Percentiles rank a stretch among this genome's conserved stretches.
Evolutionary conservation across 2,888 invertebrate genomes (phyloP).

Genomic region (Pemphredon lugubris): DNA sequence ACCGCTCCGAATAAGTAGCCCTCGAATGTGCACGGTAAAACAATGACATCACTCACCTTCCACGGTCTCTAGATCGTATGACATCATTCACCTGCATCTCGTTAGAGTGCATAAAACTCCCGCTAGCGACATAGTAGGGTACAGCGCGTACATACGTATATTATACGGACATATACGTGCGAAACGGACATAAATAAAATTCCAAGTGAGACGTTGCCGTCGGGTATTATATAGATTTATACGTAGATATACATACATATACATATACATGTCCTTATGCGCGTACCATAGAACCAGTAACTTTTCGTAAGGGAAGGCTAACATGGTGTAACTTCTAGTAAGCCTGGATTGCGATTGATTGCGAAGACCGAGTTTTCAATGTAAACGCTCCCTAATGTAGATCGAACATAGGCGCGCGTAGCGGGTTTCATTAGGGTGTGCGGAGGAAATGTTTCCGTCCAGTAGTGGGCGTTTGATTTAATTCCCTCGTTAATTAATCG

Average conservation of each 20-base stretch:
- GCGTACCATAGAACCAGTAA: too few relatives aligned
- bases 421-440: too few relatives aligned
- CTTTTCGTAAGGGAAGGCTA: constrained; percentile 25
- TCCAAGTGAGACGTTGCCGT: constrained; percentile 2
- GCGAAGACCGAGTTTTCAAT: constrained; percentile 29
- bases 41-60: constrained; percentile 6
- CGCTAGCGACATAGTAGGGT: neutral
- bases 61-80: neutral
- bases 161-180: neutral
- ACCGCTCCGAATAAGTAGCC: neutral
- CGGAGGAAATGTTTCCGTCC: too few relatives aligned
- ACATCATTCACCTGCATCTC: constrained; percentile 18
- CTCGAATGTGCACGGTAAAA: neutral
- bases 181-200: neutral
- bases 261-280: neutral
- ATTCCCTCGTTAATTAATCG: too few relatives aligned
- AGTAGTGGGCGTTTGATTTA: too few relatives aligned
- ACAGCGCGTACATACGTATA: neutral
- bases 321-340: constrained; percentile 1
- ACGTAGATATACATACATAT: neutral
- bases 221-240: constrained; percentile 4
- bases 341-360: constrained; percentile 14
- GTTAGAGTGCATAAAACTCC: neutral
- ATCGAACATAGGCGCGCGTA: too few relatives aligned
- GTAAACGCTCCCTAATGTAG: constrained; percentile 32